Evolutionary conservation across 2,888 invertebrate species (phyloP).

Genomic region (Hyalella azteca): DNA sequence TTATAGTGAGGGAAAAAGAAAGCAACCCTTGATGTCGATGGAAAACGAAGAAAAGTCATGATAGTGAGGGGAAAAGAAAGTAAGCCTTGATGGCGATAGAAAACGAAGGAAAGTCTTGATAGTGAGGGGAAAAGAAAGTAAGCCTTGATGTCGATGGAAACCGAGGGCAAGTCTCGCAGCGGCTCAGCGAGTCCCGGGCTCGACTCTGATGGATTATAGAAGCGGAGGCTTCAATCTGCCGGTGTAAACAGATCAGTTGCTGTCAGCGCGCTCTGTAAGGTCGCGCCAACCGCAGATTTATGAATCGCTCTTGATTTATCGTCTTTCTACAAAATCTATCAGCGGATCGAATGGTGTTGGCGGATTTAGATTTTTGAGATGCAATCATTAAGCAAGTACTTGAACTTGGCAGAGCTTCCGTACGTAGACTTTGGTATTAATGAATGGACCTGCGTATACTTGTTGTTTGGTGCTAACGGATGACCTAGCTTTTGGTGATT

Average conservation of each 20-base stretch:
- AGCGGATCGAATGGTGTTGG: conserved; percentile 39
- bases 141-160: not conserved
- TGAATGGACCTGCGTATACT: too few species aligned
- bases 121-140: too few species aligned
- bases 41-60: too few species aligned
- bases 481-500: too few species aligned
- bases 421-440: too few species aligned
- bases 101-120: too few species aligned
- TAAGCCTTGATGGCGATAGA: too few species aligned
- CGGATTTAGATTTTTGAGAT: conserved; percentile 31
- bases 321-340: conserved; percentile 51
- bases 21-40: too few species aligned
- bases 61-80: too few species aligned
- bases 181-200: conserved; percentile 19
- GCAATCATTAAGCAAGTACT: conserved; percentile 22
- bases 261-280: conserved; percentile 55
- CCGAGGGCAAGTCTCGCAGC: not conserved
- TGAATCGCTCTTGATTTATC: conserved; percentile 58
- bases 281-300: conserved; percentile 56
- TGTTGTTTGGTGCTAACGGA: too few species aligned
- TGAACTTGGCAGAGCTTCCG: not conserved
- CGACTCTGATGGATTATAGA: conserved; percentile 57
- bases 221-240: conserved; percentile 58
- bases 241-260: conserved; percentile 58
- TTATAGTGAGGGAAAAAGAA: too few species aligned